Evolutionary conservation across 2,797 vertebrate genomes (phyloP).

Genomic region (Mycteria americana): DNA sequence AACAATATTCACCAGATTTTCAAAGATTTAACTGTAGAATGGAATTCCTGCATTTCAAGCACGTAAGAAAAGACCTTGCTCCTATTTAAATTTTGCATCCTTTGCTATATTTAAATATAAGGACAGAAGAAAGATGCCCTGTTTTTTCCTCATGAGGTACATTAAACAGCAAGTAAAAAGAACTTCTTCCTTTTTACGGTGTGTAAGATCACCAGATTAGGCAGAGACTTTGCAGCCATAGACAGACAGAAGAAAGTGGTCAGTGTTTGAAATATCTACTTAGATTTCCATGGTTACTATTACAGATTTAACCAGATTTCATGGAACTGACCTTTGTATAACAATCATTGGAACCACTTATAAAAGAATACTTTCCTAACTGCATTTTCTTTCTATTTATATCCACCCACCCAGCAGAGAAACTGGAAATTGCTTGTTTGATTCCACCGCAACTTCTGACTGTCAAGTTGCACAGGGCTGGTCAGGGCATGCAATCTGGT

Average conservation of each 20-base stretch:
- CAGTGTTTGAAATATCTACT: not conserved
- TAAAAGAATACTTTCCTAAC: not conserved
- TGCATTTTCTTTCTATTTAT: not conserved
- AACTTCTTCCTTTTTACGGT: not conserved
- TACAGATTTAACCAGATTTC: not conserved
- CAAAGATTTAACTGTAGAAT: not conserved
- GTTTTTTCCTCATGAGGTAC: not conserved
- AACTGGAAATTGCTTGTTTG: not conserved
- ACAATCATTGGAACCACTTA: not conserved
- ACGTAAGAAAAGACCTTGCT: not conserved
- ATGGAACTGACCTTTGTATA: not conserved
- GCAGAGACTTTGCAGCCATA: not conserved
- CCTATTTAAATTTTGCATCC: not conserved
- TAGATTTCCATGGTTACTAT: not conserved
- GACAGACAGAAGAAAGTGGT: not conserved
- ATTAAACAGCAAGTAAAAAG: not conserved
- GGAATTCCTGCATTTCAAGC: not conserved
- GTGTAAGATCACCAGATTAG: not conserved
- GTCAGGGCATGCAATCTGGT: not conserved
- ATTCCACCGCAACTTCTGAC: not conserved
- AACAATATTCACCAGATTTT: not conserved
- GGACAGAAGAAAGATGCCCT: not conserved
- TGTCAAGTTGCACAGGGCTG: not conserved
- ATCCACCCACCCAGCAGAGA: fast-evolving
- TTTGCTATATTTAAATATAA: not conserved